Evolutionary conservation across 2,888 invertebrate genomes (phyloP).

Genomic region (Odontomyia ornata): DNA sequence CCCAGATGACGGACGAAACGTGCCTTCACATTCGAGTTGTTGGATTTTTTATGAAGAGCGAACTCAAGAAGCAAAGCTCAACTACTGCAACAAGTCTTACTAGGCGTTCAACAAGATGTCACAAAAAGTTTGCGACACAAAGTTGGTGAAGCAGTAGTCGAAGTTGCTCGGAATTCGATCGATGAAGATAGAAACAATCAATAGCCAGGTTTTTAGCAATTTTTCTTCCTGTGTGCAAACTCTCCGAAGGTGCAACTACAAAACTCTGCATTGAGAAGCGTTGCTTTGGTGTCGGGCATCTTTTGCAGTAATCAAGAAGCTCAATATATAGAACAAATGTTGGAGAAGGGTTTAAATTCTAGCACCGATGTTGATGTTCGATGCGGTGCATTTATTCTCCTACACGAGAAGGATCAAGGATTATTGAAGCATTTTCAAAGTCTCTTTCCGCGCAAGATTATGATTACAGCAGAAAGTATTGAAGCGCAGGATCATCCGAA

Average conservation of each 20-base stretch:
- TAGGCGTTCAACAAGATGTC: conserved; percentile 86
- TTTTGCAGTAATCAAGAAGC: conserved; percentile 96
- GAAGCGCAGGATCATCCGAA: conserved; percentile 91
- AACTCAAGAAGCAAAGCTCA: conserved; percentile 80
- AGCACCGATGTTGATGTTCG: conserved; percentile 77
- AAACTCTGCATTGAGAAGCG: conserved; percentile 94
- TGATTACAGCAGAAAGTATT: conserved; percentile 79
- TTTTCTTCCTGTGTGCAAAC: conserved; percentile 93
- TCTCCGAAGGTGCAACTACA: conserved; percentile 83
- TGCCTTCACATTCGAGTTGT: conserved; percentile 89
- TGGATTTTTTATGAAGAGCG: conserved; percentile 91
- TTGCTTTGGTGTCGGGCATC: conserved; percentile 95
- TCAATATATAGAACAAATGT: conserved; percentile 93
- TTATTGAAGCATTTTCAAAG: conserved; percentile 90
- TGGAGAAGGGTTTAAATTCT: conserved; percentile 81
- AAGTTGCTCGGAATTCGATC: conserved; percentile 91
- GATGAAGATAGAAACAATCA: conserved; percentile 96
- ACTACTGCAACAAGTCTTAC: conserved; percentile 85
- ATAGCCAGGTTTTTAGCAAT: conserved; percentile 96
- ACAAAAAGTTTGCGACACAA: conserved; percentile 83
- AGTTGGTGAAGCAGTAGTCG: conserved; percentile 95
- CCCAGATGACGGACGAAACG: conserved; percentile 78
- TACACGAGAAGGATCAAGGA: conserved; percentile 92
- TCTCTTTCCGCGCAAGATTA: conserved; percentile 80
- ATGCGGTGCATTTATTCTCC: conserved; percentile 85